These are phyloP conservation scores for Aphyosemion australe DNA, from an alignment of 2,113 vertebrate genomes.

Conservation along the genomic window DNA sequence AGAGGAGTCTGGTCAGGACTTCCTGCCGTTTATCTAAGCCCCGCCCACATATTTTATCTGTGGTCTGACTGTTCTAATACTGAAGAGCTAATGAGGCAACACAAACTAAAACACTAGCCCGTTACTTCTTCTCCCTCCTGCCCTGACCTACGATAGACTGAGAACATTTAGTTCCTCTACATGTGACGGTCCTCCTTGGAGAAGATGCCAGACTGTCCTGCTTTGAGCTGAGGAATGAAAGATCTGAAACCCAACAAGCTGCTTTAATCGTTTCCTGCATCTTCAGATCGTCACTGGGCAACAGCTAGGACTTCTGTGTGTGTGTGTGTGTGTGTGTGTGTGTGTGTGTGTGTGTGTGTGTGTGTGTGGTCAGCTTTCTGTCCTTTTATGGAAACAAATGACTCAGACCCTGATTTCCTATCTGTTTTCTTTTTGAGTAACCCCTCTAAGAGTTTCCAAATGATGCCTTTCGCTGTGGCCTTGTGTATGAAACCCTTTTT, in stretches of 20 bases:
- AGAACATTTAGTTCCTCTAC: neutral
- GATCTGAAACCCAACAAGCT: constrained; percentile 30
- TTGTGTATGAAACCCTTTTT: constrained; percentile 21
- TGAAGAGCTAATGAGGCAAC: constrained; percentile 28
- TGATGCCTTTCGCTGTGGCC: constrained; percentile 3
- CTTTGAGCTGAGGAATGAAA: constrained; percentile 1
- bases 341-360: neutral
- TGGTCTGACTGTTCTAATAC: constrained; percentile 22
- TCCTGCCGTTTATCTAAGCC: constrained; percentile 38
- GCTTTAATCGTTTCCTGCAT: constrained; percentile 35
- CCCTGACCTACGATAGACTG: constrained; percentile 2
- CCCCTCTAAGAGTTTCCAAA: constrained; percentile 10
- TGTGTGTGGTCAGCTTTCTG: constrained; percentile 46
- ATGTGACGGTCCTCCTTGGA: neutral
- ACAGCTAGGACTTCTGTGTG: neutral
- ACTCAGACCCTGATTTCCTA: constrained; percentile 56
- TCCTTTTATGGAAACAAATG: constrained; percentile 78
- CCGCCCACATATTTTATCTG: constrained; percentile 18
- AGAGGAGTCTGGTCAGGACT: constrained; percentile 37
- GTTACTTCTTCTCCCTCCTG: neutral
- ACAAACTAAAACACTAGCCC: neutral
- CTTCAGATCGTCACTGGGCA: constrained; percentile 12
- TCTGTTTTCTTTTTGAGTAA: constrained; percentile 22
- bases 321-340: neutral
- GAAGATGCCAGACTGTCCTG: neutral